phyloP scores from a whole-genome alignment of 2,797 vertebrate genomes.

The Uromys caudimaculatus region DNA sequence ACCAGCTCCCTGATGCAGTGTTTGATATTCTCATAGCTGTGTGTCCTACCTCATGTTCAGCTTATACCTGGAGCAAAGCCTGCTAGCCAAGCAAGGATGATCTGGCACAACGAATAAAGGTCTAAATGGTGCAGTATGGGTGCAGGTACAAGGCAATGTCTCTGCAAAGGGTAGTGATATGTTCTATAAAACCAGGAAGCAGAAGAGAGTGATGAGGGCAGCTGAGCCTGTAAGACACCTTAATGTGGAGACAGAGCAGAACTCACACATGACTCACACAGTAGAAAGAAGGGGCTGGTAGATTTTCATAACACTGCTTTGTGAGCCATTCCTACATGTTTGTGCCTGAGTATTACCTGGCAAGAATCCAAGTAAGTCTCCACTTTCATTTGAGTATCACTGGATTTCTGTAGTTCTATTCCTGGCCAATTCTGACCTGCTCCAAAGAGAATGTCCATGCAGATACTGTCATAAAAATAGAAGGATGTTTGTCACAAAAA shows the following conservation, averaged over 20 bases:
- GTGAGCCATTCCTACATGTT: neutral
- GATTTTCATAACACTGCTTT: neutral
- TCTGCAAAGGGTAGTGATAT: neutral
- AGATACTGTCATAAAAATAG: conserved; percentile 67
- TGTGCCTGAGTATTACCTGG: neutral
- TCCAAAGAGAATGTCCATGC: conserved; percentile 25
- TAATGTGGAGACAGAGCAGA: neutral
- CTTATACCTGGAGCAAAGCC: fast-evolving
- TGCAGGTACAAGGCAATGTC: neutral
- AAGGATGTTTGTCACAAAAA: conserved; percentile 68
- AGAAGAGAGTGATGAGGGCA: neutral
- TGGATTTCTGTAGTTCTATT: neutral
- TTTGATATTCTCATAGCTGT: neutral
- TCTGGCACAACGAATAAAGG: neutral
- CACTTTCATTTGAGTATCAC: conserved; percentile 9
- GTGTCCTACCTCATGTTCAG: fast-evolving
- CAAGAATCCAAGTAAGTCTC: conserved; percentile 4
- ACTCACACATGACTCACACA: neutral
- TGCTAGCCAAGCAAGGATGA: fast-evolving
- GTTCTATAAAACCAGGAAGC: neutral
- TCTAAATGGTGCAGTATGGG: too few relatives aligned
- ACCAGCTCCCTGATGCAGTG: too few relatives aligned
- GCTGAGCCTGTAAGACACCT: neutral
- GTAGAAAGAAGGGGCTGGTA: neutral
- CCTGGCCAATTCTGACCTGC: conserved; percentile 1